Evolutionary conservation across 2,113 vertebrate genomes (phyloP), one percentile per base, ranked within the genome.

Genomic region (Pedionomus torquatus): DNA sequence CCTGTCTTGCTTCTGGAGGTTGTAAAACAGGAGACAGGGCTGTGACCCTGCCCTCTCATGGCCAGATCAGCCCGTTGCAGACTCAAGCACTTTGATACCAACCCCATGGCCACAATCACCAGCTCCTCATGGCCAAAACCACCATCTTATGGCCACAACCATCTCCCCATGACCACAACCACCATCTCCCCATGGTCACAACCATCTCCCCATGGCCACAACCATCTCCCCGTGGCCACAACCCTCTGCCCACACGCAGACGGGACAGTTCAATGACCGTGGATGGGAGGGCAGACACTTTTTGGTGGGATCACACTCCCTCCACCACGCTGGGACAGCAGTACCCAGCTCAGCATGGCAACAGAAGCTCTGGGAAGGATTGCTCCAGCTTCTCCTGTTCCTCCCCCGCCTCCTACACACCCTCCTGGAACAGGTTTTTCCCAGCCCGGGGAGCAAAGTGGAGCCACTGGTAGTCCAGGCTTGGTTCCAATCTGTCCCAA

Each of bases 331-430:
- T 1, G 3, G 80, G 76, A n/a, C 71, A 72, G 39, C 3, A 1
- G 17, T 10, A n/a, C 26, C 51, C 1, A 3, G 11, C 5, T 72
- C 8, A 1, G n/a, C 49, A 44, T 24, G 2, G 0, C 4, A 2
- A 72, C 72, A 84, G 70, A 8, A 78, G 41, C 65, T 80, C 49
- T 1, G 5, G n/a, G 41, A 10, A 60, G 61, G 26, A 25, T 6
- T 19, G 48, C 35, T 83, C n/a, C 83, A 60, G 28, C 48, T 90
- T 58, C 65, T 85, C 82, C 78, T 1, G 1, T 46, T 63, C 61
- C 70, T 68, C 68, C 13, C 48, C 63, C 33, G 6, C 1, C 35
- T 89, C 90, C 94, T 11, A 9, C 41, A 0, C n/a, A 4, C 31
- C 35, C 37, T 58, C 75, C 75, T 86, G 79, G 86, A 77, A 39